Evolutionary conservation across 2,888 invertebrate genomes (phyloP).

Genomic region (Brachynemurus nebulosus): DNA sequence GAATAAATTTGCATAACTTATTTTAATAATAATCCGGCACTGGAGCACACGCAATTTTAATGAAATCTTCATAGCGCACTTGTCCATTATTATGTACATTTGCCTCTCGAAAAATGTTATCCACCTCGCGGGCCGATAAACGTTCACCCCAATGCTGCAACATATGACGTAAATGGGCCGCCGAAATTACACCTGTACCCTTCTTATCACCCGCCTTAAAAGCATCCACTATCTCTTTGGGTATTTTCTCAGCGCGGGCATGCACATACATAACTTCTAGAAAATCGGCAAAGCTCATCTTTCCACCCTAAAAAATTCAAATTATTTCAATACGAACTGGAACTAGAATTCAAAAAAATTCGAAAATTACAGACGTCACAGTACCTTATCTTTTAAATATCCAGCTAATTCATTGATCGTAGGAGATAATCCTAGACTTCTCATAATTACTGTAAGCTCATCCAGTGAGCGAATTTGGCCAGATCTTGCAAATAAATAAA

Average conservation of each 20-base stretch:
- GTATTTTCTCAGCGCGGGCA: constrained; percentile 67
- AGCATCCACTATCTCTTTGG: constrained; percentile 75
- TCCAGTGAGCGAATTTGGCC: constrained; percentile 81
- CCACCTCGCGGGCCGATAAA: constrained; percentile 59
- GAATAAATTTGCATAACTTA: no score
- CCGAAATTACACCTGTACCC: constrained; percentile 60
- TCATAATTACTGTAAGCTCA: constrained; percentile 86
- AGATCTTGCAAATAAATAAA: constrained; percentile 82
- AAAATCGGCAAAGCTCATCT: constrained; percentile 91
- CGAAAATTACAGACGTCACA: not conserved
- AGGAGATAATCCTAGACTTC: constrained; percentile 86
- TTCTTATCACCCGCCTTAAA: constrained; percentile 74
- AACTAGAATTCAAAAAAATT: not conserved
- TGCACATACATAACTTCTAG: constrained; percentile 91
- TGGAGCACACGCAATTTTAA: constrained; percentile 84
- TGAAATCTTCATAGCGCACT: constrained; percentile 83
- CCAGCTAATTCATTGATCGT: constrained; percentile 81
- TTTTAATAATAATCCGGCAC: constrained; percentile 80
- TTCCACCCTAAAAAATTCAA: constrained; percentile 46
- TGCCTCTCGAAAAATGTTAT: constrained; percentile 83
- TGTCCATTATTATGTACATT: constrained; percentile 67
- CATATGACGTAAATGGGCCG: constrained; percentile 70
- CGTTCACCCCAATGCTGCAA: constrained; percentile 88
- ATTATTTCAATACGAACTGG: not conserved
- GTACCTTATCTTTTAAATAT: constrained; percentile 53